Percentiles rank a stretch among this genome's conserved stretches.
phyloP scores from a whole-genome alignment of 1,140 invertebrate genomes.

The Drosophila persimilis region DNA sequence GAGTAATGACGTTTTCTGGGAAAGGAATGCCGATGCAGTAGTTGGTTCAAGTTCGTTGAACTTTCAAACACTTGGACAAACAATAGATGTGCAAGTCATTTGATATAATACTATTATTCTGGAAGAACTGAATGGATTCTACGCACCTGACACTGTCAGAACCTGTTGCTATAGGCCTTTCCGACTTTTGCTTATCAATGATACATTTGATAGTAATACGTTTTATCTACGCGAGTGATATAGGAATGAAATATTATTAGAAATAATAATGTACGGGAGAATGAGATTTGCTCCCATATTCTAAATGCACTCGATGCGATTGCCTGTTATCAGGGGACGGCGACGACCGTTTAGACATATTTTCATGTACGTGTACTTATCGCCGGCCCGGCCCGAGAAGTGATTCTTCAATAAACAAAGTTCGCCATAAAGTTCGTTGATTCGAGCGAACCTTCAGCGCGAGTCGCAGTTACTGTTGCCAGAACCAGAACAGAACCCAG shows the following conservation, averaged over 20 bases:
- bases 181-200: slow-evolving; percentile 20
- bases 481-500: too few relatives aligned
- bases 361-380: slow-evolving; percentile 38
- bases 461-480: slow-evolving; percentile 9
- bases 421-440: slow-evolving; percentile 34
- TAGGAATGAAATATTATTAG: not conserved
- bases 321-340: slow-evolving; percentile 32
- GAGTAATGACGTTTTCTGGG: not conserved
- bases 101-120: not conserved
- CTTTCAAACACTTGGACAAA: not conserved
- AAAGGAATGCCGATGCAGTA: not conserved
- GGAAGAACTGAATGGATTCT: not conserved
- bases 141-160: not conserved
- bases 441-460: not conserved
- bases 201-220: slow-evolving; percentile 12
- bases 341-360: slow-evolving; percentile 49
- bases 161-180: slow-evolving; percentile 18
- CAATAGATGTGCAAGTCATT: slow-evolving; percentile 12
- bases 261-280: slow-evolving; percentile 7
- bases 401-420: slow-evolving; percentile 16
- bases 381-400: not conserved
- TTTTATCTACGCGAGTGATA: slow-evolving; percentile 14
- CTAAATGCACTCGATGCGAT: slow-evolving; percentile 31
- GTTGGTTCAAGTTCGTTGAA: too few relatives aligned
- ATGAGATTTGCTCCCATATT: too few relatives aligned